Conservation (phyloP, 2,113 vertebrate genomes). For the Pogona vitticeps region DNA sequence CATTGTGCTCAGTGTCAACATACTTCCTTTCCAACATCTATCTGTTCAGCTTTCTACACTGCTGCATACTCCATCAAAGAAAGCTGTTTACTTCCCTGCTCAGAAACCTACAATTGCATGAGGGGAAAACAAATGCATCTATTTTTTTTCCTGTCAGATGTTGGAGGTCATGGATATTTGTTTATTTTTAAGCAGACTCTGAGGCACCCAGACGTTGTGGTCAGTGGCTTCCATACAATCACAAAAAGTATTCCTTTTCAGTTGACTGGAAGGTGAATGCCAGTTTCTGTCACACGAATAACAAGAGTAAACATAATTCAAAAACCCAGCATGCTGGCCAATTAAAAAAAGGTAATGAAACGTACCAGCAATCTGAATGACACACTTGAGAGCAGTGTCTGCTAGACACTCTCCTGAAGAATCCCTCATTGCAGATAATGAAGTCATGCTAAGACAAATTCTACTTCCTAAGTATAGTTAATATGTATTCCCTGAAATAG, state of each 20-base stretch:
- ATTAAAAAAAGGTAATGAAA: background rate
- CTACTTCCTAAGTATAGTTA: slow-evolving; percentile 71
- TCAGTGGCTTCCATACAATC: slow-evolving; percentile 56
- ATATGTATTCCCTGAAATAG: slow-evolving; percentile 66
- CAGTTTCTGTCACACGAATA: background rate
- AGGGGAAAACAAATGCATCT: slow-evolving; percentile 8
- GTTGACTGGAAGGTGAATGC: background rate
- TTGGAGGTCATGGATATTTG: slow-evolving; percentile 59
- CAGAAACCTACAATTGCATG: background rate
- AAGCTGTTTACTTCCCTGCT: background rate
- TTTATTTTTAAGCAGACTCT: slow-evolving; percentile 73
- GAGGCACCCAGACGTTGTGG: slow-evolving; percentile 54
- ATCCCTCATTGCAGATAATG: slow-evolving; percentile 69
- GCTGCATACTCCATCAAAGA: background rate
- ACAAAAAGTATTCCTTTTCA: slow-evolving; percentile 33
- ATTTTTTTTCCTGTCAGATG: slow-evolving; percentile 6
- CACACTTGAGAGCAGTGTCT: slow-evolving; percentile 44
- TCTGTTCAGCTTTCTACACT: too few relatives aligned
- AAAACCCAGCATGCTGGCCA: background rate
- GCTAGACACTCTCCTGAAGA: slow-evolving; percentile 39
- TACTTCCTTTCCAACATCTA: too few relatives aligned
- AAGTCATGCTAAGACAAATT: slow-evolving; percentile 71
- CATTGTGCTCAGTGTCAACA: too few relatives aligned
- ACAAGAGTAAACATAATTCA: background rate
- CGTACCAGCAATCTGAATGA: slow-evolving; percentile 59